Evolutionary conservation across 2,797 vertebrate species (phyloP), one percentile per base, ranked within the genome.

Genomic region (Scomberomorus guttatus): DNA sequence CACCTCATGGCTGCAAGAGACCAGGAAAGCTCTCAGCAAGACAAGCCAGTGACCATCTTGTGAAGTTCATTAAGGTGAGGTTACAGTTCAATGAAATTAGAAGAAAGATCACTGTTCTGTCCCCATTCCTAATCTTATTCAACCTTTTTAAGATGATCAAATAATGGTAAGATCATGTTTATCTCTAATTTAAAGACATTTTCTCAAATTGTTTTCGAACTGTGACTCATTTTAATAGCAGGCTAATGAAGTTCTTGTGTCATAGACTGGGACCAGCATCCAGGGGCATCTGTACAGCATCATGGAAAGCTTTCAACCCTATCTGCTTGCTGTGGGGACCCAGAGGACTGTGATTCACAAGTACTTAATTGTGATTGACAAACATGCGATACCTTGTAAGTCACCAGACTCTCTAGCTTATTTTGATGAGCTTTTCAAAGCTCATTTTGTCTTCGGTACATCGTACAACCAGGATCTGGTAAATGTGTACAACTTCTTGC

Each of bases 361-460:
- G 6, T 84, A 80, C 52, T 75, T 65, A 39, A 82, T 75, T 60
- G 67, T 86, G 17, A 64, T 61, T 39, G 72, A 73, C 81, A 80
- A 81, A 69, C 76, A 71, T 74, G 80, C 80, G 20, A 64, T 85
- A 20, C 64, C 61, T 1, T 87, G 76, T 60, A 63, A 85, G 64
- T 64, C 75, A 59, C 18, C 55, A 22, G 25, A 60, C 25, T 71
- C 64, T 59, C 66, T 79, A 22, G 65, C 39, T 46, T 54, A 12
- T 52, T 71, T 82, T 78, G 85, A 78, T 46, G 27, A 83, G 54
- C 65, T 88, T 72, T 88, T 88, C 18, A 82, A 85, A 83, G 73
- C 68, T 63, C 64, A 84, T 39, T 89, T 83, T 37, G 76, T 88
- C 44, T 89, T 89, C 25, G 73, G 46, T 24, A 82, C 60, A 6